Conservation (phyloP, 1,140 invertebrate genomes). For the Drosophila burlai region DNA sequence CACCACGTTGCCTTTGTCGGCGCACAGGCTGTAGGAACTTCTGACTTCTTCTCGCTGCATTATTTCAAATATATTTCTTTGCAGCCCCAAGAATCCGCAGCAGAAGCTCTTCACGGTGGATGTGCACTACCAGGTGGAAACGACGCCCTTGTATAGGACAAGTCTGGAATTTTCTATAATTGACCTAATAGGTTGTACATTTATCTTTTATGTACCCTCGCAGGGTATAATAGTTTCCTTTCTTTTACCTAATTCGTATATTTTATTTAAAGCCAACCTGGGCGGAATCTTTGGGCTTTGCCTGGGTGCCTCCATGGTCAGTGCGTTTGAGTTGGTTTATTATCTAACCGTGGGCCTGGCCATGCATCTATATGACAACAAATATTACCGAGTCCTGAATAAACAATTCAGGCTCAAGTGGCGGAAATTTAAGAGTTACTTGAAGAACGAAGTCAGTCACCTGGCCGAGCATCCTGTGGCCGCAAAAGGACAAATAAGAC, state of each 20-base stretch:
- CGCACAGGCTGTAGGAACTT: slow-evolving; percentile 19
- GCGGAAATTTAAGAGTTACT: slow-evolving; percentile 34
- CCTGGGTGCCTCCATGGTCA: slow-evolving; percentile 84
- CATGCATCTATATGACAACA: slow-evolving; percentile 68
- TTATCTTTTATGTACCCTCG: not conserved
- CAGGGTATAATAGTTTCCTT: not conserved
- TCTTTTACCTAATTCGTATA: not conserved
- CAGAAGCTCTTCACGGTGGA: slow-evolving; percentile 64
- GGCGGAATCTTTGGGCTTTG: slow-evolving; percentile 85
- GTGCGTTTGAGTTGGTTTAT: slow-evolving; percentile 83
- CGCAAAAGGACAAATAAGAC: slow-evolving; percentile 31
- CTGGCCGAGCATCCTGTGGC: slow-evolving; percentile 7
- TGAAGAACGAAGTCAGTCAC: slow-evolving; percentile 56
- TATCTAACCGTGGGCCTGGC: slow-evolving; percentile 77
- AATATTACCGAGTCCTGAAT: slow-evolving; percentile 52
- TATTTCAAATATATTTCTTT: not conserved
- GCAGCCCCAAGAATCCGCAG: slow-evolving; percentile 25
- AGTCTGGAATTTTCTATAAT: slow-evolving; percentile 72
- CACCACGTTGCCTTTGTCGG: slow-evolving; percentile 66
- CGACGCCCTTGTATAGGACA: slow-evolving; percentile 64
- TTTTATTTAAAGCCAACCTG: slow-evolving; percentile 64
- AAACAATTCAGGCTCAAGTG: slow-evolving; percentile 32
- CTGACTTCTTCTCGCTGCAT: not conserved
- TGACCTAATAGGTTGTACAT: slow-evolving; percentile 65
- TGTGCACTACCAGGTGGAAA: slow-evolving; percentile 77